Conservation (phyloP, 2,797 vertebrate genomes). For the Telmatherina bonti region DNA sequence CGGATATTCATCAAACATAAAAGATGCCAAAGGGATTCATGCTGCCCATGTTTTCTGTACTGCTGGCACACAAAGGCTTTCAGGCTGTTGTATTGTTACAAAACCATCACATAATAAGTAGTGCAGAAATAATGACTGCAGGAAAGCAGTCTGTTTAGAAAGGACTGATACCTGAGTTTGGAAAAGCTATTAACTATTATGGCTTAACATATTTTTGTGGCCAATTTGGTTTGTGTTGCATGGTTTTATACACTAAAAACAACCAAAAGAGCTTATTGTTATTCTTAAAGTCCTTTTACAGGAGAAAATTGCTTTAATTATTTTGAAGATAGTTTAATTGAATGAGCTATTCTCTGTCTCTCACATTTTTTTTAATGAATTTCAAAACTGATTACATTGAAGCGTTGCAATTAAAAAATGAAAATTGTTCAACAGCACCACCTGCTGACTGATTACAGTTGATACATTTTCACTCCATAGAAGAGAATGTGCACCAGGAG, state of each 20-base stretch:
- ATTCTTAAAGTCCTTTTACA: too few species aligned
- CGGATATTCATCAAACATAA: neutral
- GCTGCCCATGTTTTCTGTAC: neutral
- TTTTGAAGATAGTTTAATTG: neutral
- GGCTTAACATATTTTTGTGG: too few species aligned
- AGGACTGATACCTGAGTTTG: neutral
- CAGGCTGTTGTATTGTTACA: neutral
- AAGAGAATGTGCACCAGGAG: neutral
- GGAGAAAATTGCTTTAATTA: neutral
- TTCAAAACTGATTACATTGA: neutral
- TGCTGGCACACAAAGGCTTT: neutral
- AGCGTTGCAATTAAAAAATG: neutral
- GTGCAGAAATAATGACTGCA: neutral
- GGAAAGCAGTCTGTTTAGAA: neutral
- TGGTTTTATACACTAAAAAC: neutral
- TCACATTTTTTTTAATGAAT: neutral
- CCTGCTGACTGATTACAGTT: conserved; percentile 33
- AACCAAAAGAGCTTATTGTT: too few species aligned
- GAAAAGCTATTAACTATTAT: neutral
- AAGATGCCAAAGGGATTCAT: neutral
- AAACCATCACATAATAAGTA: neutral
- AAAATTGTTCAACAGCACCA: conserved; percentile 27
- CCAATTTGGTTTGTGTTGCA: neutral
- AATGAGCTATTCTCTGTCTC: neutral
- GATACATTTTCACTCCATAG: neutral